Evolutionary conservation across 2,797 vertebrate genomes (phyloP).

Genomic region (Myiotriccus ornatus): DNA sequence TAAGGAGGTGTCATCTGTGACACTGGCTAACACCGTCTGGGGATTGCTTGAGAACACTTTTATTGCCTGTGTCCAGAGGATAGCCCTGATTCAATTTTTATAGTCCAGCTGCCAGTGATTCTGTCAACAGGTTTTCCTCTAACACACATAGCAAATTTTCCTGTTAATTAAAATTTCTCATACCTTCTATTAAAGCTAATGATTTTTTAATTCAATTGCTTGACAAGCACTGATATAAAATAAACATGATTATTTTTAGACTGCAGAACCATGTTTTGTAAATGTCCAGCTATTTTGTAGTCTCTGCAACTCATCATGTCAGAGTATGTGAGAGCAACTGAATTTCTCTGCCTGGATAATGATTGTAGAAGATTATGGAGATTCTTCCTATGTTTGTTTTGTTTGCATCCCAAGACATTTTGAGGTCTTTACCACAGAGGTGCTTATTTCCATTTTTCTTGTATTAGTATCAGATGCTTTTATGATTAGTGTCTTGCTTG

Average conservation of each 20-base stretch:
- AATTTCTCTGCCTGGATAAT: not conserved
- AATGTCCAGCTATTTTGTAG: not conserved
- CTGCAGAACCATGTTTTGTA: not conserved
- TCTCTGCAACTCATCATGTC: not conserved
- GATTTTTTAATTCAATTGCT: not conserved
- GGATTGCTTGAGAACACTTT: not conserved
- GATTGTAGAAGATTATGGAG: not conserved
- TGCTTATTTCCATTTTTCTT: slow-evolving; percentile 33
- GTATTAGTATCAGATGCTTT: not conserved
- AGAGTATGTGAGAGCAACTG: not conserved
- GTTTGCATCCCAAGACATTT: slow-evolving; percentile 17
- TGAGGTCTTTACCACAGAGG: not conserved
- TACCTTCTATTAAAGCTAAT: not conserved
- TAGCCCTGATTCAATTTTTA: not conserved
- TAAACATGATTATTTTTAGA: not conserved
- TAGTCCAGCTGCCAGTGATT: not conserved
- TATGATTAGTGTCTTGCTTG: not conserved
- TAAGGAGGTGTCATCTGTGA: not conserved
- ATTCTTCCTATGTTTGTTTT: slow-evolving; percentile 19
- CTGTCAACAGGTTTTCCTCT: not conserved
- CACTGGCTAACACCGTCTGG: not conserved
- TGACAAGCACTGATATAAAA: not conserved
- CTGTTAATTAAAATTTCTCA: not conserved
- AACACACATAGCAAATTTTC: not conserved
- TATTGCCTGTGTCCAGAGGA: not conserved